phyloP scores from a whole-genome alignment of 2,113 vertebrate species.

The Ceyx melanurus region DNA sequence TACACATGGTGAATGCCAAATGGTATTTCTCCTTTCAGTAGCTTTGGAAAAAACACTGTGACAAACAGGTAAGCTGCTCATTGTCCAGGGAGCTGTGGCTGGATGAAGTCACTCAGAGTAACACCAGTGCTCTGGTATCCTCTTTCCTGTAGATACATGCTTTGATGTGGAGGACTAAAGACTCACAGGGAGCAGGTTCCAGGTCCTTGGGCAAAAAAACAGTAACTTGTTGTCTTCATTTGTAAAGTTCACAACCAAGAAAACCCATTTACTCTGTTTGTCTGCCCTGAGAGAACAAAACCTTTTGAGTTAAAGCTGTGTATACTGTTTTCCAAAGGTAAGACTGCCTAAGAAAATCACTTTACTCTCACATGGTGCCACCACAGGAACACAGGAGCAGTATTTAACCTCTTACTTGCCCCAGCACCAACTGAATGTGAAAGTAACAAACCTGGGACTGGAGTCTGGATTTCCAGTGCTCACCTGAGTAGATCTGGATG shows the following conservation, averaged over 20 bases:
- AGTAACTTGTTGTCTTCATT: not conserved
- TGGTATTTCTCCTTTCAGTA: not conserved
- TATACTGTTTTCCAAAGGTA: not conserved
- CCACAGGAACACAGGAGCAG: not conserved
- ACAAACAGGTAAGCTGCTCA: not conserved
- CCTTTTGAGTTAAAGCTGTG: not conserved
- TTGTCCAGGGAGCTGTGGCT: not conserved
- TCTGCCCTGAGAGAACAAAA: not conserved
- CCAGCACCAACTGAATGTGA: not conserved
- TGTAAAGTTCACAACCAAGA: not conserved
- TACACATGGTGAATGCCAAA: not conserved
- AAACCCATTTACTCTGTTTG: not conserved
- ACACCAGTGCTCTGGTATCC: not conserved
- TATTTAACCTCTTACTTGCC: not conserved
- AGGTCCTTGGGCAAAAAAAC: not conserved
- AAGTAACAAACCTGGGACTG: not conserved
- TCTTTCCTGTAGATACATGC: not conserved
- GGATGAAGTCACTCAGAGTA: not conserved
- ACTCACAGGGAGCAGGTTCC: not conserved
- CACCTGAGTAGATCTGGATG: not conserved
- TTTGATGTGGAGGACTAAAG: not conserved
- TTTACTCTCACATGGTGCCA: not conserved
- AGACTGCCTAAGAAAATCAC: not conserved
- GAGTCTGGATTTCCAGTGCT: accelerated
- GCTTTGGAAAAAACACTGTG: not conserved